Conservation (phyloP, 2,888 invertebrate genomes). For the Melanotus villosus region DNA sequence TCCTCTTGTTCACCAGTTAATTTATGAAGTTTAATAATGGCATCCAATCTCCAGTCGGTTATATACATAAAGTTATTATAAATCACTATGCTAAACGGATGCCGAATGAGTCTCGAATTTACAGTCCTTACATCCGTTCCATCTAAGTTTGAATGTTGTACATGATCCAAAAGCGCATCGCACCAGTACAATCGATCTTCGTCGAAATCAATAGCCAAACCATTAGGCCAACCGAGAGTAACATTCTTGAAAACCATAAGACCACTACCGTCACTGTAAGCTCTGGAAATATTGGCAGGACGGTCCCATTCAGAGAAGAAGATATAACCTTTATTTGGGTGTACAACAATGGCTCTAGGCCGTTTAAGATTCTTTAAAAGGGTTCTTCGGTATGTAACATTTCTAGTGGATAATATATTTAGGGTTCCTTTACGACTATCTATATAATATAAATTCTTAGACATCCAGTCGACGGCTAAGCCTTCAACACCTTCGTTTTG, state of each 20-base stretch:
- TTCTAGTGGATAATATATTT: constrained; percentile 91
- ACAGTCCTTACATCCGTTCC: constrained; percentile 93
- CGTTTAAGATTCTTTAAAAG: constrained; percentile 90
- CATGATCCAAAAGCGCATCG: constrained; percentile 95
- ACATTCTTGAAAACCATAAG: constrained; percentile 90
- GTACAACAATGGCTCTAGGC: constrained; percentile 96
- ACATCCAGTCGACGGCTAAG: constrained; percentile 95
- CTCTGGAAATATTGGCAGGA: constrained; percentile 95
- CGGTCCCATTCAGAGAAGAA: constrained; percentile 98
- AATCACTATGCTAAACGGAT: constrained; percentile 94
- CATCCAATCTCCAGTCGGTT: constrained; percentile 97
- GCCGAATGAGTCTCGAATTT: constrained; percentile 86
- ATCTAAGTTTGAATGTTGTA: constrained; percentile 93
- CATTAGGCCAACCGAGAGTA: constrained; percentile 97
- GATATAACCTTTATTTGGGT: constrained; percentile 94
- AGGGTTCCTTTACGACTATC: constrained; percentile 95
- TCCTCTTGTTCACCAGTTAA: constrained; percentile 90
- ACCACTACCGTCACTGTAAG: constrained; percentile 90
- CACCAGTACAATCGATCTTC: constrained; percentile 96
- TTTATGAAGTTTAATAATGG: constrained; percentile 92
- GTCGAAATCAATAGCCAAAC: constrained; percentile 92
- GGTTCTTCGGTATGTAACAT: constrained; percentile 87
- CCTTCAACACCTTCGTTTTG: constrained; percentile 98
- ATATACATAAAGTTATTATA: constrained; percentile 94
- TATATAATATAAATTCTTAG: constrained; percentile 95